A percentile compares a stretch with the other conserved stretches of the same genome.
Evolutionary conservation across 2,888 invertebrate species (phyloP).

Genomic region (Bellardia bayeri): DNA sequence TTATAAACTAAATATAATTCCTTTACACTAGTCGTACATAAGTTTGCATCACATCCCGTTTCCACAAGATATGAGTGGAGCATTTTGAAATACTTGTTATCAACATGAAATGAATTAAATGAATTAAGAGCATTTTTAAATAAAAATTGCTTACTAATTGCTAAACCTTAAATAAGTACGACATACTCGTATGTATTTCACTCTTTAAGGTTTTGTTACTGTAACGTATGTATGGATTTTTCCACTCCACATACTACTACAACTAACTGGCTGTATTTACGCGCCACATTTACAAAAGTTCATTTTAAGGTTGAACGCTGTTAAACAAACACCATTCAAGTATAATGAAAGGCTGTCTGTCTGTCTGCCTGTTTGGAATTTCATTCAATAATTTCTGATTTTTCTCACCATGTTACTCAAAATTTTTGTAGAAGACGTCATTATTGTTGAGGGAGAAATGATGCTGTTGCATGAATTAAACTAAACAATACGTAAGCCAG

Average conservation of each 20-base stretch:
- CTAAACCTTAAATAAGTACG: not conserved
- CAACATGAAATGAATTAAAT: slow-evolving; percentile 16
- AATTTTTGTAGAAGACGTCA: slow-evolving; percentile 18
- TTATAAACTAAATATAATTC: slow-evolving; percentile 10
- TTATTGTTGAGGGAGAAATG: not conserved
- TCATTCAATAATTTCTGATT: slow-evolving; percentile 17
- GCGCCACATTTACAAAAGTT: slow-evolving; percentile 44
- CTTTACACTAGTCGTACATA: not conserved
- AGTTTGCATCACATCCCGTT: slow-evolving; percentile 69
- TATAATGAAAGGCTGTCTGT: not conserved
- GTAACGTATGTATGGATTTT: not conserved
- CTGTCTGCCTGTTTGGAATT: not conserved
- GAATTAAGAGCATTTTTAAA: not conserved
- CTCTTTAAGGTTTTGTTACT: slow-evolving; percentile 5
- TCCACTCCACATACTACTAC: not conserved
- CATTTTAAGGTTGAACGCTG: slow-evolving; percentile 59
- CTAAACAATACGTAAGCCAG: too few relatives aligned
- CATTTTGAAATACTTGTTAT: slow-evolving; percentile 39
- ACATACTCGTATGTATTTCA: not conserved
- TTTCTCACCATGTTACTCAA: not conserved
- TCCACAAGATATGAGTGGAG: slow-evolving; percentile 39
- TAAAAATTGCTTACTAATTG: not conserved
- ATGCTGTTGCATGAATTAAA: too few relatives aligned
- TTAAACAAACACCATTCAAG: slow-evolving; percentile 46
- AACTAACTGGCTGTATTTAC: not conserved